Evolutionary conservation across 2,888 invertebrate species (phyloP).

Genomic region (Lacanobia wlatinum): DNA sequence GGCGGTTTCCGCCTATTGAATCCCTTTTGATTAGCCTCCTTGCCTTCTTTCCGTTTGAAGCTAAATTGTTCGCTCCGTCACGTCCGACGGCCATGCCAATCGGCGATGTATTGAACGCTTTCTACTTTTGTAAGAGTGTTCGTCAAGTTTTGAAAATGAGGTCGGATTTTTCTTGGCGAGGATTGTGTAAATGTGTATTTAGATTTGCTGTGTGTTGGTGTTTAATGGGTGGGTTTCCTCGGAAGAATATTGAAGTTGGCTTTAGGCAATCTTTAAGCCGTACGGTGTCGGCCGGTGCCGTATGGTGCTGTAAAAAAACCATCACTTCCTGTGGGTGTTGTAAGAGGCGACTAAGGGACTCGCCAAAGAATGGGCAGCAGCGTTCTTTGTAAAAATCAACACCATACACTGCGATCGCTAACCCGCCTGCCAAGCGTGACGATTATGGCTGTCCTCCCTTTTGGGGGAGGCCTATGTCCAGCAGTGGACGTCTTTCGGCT

Average conservation of each 20-base stretch:
- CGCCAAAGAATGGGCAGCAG: no score
- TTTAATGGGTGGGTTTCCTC: background rate
- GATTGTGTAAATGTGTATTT: conserved; percentile 8
- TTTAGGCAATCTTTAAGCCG: no score
- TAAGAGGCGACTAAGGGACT: no score
- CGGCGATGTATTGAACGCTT: conserved; percentile 79
- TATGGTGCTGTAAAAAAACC: no score
- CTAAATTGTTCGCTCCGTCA: conserved; percentile 83
- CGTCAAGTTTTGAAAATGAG: conserved; percentile 60
- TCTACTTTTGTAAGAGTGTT: conserved; percentile 79
- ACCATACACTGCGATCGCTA: no score
- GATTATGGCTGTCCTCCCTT: no score
- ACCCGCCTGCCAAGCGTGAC: no score
- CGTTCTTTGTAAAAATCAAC: no score
- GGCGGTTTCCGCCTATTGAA: conserved; percentile 90
- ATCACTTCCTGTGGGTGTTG: no score
- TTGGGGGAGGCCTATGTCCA: no score
- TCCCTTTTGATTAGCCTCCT: conserved; percentile 89
- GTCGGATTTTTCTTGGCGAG: conserved; percentile 38
- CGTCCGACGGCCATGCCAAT: conserved; percentile 82
- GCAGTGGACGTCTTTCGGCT: no score
- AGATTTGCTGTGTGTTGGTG: background rate
- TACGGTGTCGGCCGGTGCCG: no score
- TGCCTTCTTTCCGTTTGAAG: conserved; percentile 88
- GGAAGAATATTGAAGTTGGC: background rate